Conservation (phyloP, 92 coral and sea anemone species). For the Zoanthus gigantus region DNA sequence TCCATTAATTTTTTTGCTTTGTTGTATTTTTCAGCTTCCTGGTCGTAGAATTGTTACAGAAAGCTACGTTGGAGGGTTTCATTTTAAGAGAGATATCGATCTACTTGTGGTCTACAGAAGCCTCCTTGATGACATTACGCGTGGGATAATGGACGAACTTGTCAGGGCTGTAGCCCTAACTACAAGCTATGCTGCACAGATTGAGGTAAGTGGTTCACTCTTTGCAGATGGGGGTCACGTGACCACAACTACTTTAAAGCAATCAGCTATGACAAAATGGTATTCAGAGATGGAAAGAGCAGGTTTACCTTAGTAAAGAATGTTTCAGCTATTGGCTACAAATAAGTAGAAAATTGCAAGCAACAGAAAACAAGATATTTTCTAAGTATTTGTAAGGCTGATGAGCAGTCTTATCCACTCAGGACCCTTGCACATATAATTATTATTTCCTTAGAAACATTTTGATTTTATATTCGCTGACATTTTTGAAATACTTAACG, state of each 20-base stretch:
- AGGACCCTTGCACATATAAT: too few species aligned
- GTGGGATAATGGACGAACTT: constrained; percentile 65
- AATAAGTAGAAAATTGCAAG: too few species aligned
- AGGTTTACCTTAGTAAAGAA: too few species aligned
- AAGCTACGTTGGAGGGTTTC: constrained; percentile 46
- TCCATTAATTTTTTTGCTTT: neutral
- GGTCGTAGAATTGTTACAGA: constrained; percentile 49
- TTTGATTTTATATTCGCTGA: too few species aligned
- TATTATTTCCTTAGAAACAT: too few species aligned
- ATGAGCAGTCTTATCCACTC: too few species aligned
- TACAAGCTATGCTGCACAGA: constrained; percentile 77
- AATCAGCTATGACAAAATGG: too few species aligned
- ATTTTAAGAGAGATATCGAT: constrained; percentile 15
- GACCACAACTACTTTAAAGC: neutral
- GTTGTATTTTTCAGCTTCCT: constrained; percentile 10
- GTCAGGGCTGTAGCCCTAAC: constrained; percentile 77
- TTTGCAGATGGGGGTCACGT: neutral
- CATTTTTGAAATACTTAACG: too few species aligned
- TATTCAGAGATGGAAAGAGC: too few species aligned
- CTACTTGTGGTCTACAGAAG: constrained; percentile 6
- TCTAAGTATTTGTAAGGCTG: too few species aligned
- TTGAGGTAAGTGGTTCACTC: constrained; percentile 56
- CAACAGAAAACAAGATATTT: too few species aligned
- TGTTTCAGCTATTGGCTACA: too few species aligned
- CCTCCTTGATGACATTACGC: constrained; percentile 7